A percentile compares a stretch with the other conserved stretches of the same genome.
Conservation (phyloP, 2,888 invertebrate genomes). For the Dolichomitus sp. region DNA sequence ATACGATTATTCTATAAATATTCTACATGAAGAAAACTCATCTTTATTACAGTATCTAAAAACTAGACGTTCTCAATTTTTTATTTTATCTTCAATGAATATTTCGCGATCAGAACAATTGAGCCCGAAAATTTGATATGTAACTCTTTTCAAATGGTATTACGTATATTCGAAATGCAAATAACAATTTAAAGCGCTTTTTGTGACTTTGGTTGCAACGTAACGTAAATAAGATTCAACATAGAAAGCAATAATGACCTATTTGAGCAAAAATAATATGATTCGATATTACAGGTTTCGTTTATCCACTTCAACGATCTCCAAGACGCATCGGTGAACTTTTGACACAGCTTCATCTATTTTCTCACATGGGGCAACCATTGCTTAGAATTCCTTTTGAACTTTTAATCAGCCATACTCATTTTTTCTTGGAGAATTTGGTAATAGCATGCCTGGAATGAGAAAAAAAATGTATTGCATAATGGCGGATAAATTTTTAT, state of each 20-base stretch:
- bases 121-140: slow-evolving; percentile 54
- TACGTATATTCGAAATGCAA: slow-evolving; percentile 7
- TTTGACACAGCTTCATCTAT: slow-evolving; percentile 58
- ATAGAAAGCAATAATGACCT: slow-evolving; percentile 31
- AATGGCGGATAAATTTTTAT: not conserved
- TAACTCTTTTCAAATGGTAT: slow-evolving; percentile 28
- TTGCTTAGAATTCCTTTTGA: slow-evolving; percentile 40
- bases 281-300: slow-evolving; percentile 45
- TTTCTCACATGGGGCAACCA: slow-evolving; percentile 53
- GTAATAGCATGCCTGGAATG: slow-evolving; percentile 91
- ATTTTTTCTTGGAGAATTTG: slow-evolving; percentile 91
- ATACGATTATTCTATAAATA: slow-evolving; percentile 21
- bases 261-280: slow-evolving; percentile 61
- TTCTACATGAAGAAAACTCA: slow-evolving; percentile 5
- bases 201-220: slow-evolving; percentile 27
- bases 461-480: slow-evolving; percentile 33
- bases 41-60: slow-evolving; percentile 3
- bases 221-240: slow-evolving; percentile 16
- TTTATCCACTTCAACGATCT: slow-evolving; percentile 31
- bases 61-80: not conserved
- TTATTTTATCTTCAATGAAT: not conserved
- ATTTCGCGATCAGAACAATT: slow-evolving; percentile 10
- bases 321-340: slow-evolving; percentile 23
- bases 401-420: slow-evolving; percentile 78
- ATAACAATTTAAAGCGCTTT: slow-evolving; percentile 36